Evolutionary conservation across 2,113 vertebrate genomes (phyloP), one percentile per base, ranked within the genome.

Genomic region (Pluvialis apricaria): DNA sequence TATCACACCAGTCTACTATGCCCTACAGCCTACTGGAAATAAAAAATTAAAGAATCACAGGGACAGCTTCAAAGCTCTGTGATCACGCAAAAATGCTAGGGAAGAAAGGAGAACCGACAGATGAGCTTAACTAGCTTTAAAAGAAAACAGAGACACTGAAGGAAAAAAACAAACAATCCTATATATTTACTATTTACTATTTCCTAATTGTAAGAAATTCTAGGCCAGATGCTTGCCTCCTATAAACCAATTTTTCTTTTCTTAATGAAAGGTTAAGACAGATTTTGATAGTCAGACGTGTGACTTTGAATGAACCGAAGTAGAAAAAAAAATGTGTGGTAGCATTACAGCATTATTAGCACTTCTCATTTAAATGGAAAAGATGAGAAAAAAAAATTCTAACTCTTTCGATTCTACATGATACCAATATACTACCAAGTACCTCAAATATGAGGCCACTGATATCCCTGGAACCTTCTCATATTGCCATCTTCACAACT

Each of bases 1-100:
- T 92, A 95, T 87, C 86, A 90, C 36, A 89, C 44, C 25, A 61
- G 75, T 79, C 91, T 92, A 75, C 49, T 69, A 10, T 91, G 85
- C 92, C 82, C 79, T 95, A 92, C 70, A 96, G 82, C 28, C 60
- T 84, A 65, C 32, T 16, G n/a, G 42, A 81, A 88, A 90, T 84
- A 69, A 57, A 38, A 95, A 54, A 36, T 13, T 28, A 45, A 72
- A 88, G 34, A 81, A 91, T 85, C 83, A 73, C 80, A 93, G 77
- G 57, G 38, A 89, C 45, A 60, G 31, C 45, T 90, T 86, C 91
- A 95, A 92, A 91, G 69, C 71, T 82, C 64, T 84, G 44, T 83
- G 77, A 65, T 96, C 80, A 84, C 19, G 42, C 29, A 75, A 42
- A 96, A 96, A 78, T 11, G 6, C 66, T 52, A 8, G 29, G 31